Base-by-base conservation (phyloP, 2,888 invertebrate genomes). In the Drosophila macrothrix region DNA sequence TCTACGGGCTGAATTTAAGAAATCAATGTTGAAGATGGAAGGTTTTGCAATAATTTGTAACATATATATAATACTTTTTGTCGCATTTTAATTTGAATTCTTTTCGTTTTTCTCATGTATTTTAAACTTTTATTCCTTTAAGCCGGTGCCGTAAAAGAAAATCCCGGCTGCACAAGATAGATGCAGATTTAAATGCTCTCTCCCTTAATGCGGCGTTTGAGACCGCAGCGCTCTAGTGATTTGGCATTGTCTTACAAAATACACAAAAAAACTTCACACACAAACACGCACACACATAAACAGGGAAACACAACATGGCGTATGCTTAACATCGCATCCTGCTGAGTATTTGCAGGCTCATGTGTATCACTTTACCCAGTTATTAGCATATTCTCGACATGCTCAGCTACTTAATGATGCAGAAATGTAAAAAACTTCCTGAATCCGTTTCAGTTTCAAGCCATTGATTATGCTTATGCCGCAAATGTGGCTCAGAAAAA, bases 371-470 rank as follows among this genome's bases (percentile, higher is more conserved):
- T 52, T 59, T 43, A 62, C 37, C 39, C 72, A 56, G 65, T 73
- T 78, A 78, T 78, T 78, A 80, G 80, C 78, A 78, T 78, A 78
- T 76, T 79, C 67, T 63, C 80, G 59, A 79, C 80, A 79, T 65
- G 80, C 80, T 68, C 54, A 53, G 76, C 76, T 68, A 79, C 78
- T 78, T 78, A 78, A 78, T 78, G 73, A 78, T 78, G 78, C 78
- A 80, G 73, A 79, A 79, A 79, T 78, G 52, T 75, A 53, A 43
- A 53, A 53, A 46, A 79, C 70, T 50, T 66, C 62, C 43, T 31
- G 54, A 54, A 79, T 73, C 67, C 63, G 39, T 54, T 52, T n/a
- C 76, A 68, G 79, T 76, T 72, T 76, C 63, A 46, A 72, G 43
- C 67, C 65, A 78, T 79, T 79, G 78, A 78, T 80, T 79, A 79